A percentile compares a stretch with the other conserved stretches of the same genome.
phyloP scores from a whole-genome alignment of 2,113 vertebrate species.

The Ammodytes dubius region DNA sequence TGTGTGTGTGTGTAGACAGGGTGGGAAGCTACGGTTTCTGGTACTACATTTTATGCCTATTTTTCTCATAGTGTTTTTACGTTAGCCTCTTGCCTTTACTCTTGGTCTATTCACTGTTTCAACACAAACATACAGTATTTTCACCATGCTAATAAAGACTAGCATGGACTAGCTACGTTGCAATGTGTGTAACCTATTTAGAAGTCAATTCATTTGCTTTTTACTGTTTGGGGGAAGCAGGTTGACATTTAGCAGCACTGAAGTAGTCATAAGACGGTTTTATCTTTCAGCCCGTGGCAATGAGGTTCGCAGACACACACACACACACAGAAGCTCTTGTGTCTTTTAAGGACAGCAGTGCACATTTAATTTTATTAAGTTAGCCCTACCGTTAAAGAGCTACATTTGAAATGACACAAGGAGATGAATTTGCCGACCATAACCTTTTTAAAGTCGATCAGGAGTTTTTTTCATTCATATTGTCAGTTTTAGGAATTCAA shows the following conservation, averaged over 20 bases:
- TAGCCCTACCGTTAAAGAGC: not conserved
- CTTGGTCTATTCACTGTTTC: not conserved
- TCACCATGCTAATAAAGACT: not conserved
- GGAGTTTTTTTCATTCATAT: not conserved
- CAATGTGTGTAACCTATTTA: not conserved
- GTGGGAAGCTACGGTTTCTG: conserved; percentile 50
- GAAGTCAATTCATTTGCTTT: not conserved
- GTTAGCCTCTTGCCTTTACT: not conserved
- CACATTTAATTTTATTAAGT: not conserved
- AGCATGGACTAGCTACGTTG: not conserved
- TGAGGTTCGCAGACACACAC: not conserved
- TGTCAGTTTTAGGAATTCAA: not conserved
- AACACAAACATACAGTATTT: not conserved
- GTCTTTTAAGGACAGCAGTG: not conserved
- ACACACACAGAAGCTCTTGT: not conserved
- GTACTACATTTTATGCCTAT: not conserved
- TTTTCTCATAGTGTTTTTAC: not conserved
- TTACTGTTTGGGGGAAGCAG: not conserved
- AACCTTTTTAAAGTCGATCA: not conserved
- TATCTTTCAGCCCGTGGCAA: too few species aligned
- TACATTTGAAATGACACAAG: not conserved
- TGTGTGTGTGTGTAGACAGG: conserved; percentile 22
- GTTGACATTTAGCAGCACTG: conserved; percentile 3
- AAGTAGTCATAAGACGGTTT: not conserved
- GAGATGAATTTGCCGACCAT: not conserved